phyloP scores from a whole-genome alignment of 2,113 vertebrate genomes.

The Neolamprologus caudopunctatus region DNA sequence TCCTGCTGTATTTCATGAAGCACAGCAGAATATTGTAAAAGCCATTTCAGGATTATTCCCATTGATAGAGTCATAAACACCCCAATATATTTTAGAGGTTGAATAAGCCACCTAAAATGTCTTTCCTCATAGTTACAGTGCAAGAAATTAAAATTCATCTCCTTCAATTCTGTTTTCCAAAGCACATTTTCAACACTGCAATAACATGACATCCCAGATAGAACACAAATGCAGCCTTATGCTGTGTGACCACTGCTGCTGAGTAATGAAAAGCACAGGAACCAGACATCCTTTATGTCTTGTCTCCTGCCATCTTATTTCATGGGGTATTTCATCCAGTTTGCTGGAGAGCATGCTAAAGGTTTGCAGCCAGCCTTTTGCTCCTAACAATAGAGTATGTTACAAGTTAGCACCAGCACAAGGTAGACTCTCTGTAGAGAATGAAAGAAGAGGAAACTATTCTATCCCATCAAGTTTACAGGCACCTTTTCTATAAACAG shows the following conservation, averaged over 20 bases:
- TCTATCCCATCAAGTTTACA: constrained; percentile 57
- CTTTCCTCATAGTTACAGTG: background rate
- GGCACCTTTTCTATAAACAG: constrained; percentile 44
- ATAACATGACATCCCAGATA: constrained; percentile 19
- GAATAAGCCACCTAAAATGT: background rate
- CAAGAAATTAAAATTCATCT: background rate
- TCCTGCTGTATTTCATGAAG: background rate
- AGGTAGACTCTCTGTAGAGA: constrained; percentile 4
- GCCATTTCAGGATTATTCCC: background rate
- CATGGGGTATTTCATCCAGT: background rate
- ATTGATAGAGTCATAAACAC: background rate
- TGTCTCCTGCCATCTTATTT: constrained; percentile 1
- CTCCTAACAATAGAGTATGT: background rate
- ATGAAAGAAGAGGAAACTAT: constrained; percentile 42
- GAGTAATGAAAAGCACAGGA: constrained; percentile 31
- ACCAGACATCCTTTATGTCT: background rate
- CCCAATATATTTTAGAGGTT: background rate
- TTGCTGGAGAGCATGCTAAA: background rate
- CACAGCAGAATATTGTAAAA: background rate
- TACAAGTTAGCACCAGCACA: constrained; percentile 11
- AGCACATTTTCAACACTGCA: background rate
- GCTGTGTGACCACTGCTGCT: background rate
- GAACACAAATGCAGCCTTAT: background rate
- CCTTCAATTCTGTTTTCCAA: background rate
- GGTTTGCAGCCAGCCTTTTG: background rate